Percentiles rank a stretch among this genome's conserved stretches.
These are phyloP conservation scores for Cacoxenus indagator DNA, from an alignment of 2,888 invertebrate species.

Conservation along the genomic window DNA sequence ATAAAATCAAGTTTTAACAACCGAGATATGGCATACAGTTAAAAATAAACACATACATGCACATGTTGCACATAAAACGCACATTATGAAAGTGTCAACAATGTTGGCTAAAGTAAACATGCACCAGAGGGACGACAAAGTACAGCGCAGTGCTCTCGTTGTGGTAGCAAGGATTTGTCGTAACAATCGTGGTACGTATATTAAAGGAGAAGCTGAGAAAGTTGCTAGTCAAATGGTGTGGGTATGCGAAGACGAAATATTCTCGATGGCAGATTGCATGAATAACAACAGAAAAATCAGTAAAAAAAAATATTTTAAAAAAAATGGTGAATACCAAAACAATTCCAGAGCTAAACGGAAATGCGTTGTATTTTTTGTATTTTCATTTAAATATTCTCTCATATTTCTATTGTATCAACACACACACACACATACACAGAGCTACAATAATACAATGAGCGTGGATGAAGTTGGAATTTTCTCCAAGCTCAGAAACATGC, in stretches of 20 bases:
- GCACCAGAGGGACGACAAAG: not conserved
- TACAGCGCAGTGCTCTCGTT: not conserved
- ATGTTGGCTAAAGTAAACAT: slow-evolving; percentile 48
- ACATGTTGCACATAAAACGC: slow-evolving; percentile 14
- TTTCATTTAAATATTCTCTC: too few relatives aligned
- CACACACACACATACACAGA: not conserved
- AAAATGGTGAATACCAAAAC: too few relatives aligned
- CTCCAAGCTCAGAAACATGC: not conserved
- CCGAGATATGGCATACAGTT: slow-evolving; percentile 43
- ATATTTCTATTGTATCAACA: too few relatives aligned
- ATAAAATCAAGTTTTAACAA: slow-evolving; percentile 41
- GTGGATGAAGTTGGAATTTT: not conserved
- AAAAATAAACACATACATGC: slow-evolving; percentile 21
- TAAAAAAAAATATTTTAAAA: too few relatives aligned
- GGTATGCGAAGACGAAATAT: too few relatives aligned
- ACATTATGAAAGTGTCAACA: slow-evolving; percentile 49
- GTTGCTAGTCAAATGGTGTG: too few relatives aligned
- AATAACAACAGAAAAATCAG: too few relatives aligned
- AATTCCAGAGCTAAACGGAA: too few relatives aligned
- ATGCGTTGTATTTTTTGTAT: too few relatives aligned
- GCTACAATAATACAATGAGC: not conserved
- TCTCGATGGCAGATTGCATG: too few relatives aligned
- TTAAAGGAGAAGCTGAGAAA: too few relatives aligned
- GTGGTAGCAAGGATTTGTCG: not conserved
- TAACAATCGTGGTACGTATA: too few relatives aligned